Conservation (phyloP, 1,140 invertebrate genomes). For the Thaumetopoea pityocampa region DNA sequence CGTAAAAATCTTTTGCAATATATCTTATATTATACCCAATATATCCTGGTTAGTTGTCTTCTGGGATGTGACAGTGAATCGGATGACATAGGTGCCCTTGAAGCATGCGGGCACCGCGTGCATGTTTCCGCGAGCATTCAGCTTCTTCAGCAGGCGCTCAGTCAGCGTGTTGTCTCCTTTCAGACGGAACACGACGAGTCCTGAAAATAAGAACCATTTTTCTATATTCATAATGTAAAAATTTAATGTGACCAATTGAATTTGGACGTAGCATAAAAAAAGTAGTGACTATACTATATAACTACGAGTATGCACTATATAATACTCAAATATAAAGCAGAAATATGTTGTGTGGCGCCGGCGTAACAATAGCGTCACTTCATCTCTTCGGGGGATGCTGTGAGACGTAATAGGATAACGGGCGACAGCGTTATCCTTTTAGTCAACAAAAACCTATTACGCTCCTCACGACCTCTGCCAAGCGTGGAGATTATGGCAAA, state of each 20-base stretch:
- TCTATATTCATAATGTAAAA: too few species aligned
- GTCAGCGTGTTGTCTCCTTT: slow-evolving; percentile 89
- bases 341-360: too few species aligned
- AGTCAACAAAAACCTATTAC: too few species aligned
- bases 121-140: slow-evolving; percentile 91
- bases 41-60: slow-evolving; percentile 93
- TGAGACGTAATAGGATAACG: too few species aligned
- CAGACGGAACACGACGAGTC: slow-evolving; percentile 95
- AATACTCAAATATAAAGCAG: not conserved
- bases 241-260: too few species aligned
- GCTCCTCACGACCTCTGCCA: too few species aligned
- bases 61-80: slow-evolving; percentile 94
- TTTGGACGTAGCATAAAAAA: too few species aligned
- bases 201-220: slow-evolving; percentile 70
- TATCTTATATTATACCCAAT: slow-evolving; percentile 51
- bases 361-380: too few species aligned
- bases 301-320: not conserved
- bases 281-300: too few species aligned
- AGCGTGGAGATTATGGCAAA: too few species aligned
- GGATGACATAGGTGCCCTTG: slow-evolving; percentile 93
- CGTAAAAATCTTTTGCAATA: not conserved
- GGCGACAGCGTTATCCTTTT: too few species aligned
- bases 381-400: too few species aligned
- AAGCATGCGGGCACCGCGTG: slow-evolving; percentile 95
- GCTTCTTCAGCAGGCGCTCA: slow-evolving; percentile 89